Conservation (phyloP, 2,888 invertebrate genomes). For the Mimumesa dahlbomi region DNA sequence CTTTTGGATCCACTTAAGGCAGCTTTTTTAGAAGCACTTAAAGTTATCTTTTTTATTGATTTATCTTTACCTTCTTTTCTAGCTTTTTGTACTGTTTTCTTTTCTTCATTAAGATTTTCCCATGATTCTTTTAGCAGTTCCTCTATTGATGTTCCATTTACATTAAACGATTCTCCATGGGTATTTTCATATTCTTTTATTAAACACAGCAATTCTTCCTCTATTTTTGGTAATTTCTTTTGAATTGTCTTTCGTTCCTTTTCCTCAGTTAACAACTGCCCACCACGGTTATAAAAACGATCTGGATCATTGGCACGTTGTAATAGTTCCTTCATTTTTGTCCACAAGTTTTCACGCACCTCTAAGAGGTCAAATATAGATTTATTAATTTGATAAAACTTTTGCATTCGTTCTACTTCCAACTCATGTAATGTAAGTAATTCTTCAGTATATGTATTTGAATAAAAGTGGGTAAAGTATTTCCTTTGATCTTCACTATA, state of each 20-base stretch:
- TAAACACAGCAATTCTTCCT: slow-evolving; percentile 84
- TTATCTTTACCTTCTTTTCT: slow-evolving; percentile 60
- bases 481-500: slow-evolving; percentile 84
- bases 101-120: slow-evolving; percentile 83
- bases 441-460: slow-evolving; percentile 89
- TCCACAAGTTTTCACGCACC: slow-evolving; percentile 87
- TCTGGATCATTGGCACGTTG: slow-evolving; percentile 89
- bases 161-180: slow-evolving; percentile 83
- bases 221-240: slow-evolving; percentile 87
- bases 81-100: slow-evolving; percentile 74
- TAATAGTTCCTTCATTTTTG: slow-evolving; percentile 88
- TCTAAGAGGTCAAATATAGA: slow-evolving; percentile 84
- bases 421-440: slow-evolving; percentile 89
- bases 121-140: slow-evolving; percentile 84
- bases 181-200: slow-evolving; percentile 79
- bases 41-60: slow-evolving; percentile 69
- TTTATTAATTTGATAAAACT: slow-evolving; percentile 84
- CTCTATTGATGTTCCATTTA: slow-evolving; percentile 84
- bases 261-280: slow-evolving; percentile 92
- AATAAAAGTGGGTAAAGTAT: slow-evolving; percentile 85
- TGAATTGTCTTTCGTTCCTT: slow-evolving; percentile 90
- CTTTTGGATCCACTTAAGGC: slow-evolving; percentile 66
- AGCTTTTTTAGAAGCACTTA: slow-evolving; percentile 70
- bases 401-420: slow-evolving; percentile 86
- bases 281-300: slow-evolving; percentile 93